These are phyloP conservation scores for Willisornis vidua DNA, from an alignment of 2,113 vertebrate species.

Conservation along the genomic window DNA sequence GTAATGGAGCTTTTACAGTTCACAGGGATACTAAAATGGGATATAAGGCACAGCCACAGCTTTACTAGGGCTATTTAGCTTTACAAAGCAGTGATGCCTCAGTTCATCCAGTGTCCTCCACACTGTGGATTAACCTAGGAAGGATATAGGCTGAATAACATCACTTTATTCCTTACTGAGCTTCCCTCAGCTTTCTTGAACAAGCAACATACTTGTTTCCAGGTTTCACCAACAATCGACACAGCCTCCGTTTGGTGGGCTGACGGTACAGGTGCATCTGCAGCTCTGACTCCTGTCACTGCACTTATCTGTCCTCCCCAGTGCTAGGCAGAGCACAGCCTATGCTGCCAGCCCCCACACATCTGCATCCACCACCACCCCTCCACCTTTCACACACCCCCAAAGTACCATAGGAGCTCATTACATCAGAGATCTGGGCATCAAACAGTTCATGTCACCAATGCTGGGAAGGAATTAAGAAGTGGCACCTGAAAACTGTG, in stretches of 20 bases:
- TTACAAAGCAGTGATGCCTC: not conserved
- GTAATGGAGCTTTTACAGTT: not conserved
- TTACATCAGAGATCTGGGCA: not conserved
- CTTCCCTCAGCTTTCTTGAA: not conserved
- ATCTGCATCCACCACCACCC: not conserved
- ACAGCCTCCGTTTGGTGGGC: not conserved
- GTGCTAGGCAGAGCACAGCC: not conserved
- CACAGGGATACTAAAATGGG: not conserved
- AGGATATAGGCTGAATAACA: not conserved
- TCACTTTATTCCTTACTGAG: not conserved
- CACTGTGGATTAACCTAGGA: not conserved
- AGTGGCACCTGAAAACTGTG: not conserved
- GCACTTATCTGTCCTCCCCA: not conserved
- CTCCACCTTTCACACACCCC: not conserved
- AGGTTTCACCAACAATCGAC: not conserved
- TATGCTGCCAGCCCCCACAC: not conserved
- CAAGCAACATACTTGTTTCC: not conserved
- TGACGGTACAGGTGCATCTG: not conserved
- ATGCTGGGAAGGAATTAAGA: not conserved
- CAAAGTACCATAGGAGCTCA: not conserved
- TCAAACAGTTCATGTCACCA: not conserved
- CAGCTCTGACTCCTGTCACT: not conserved
- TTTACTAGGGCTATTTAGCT: not conserved
- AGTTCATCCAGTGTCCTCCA: not conserved
- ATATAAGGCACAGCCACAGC: not conserved